Conservation (phyloP, 2,888 invertebrate genomes). For the Metallyticus violacea region DNA sequence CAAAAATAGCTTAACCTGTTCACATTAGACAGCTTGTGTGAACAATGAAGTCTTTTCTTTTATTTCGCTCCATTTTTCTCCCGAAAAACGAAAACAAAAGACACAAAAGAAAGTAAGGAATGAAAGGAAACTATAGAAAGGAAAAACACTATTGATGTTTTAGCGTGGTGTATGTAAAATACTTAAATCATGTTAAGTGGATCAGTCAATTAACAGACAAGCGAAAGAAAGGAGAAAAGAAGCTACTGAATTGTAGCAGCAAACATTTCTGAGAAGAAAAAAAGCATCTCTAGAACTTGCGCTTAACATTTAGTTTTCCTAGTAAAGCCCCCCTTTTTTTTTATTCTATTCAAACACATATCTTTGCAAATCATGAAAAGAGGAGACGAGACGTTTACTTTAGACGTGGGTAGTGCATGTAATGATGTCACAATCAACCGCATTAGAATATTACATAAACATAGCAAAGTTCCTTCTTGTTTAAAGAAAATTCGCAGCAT, state of each 20-base stretch:
- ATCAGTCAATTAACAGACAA: not conserved
- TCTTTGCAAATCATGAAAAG: too few relatives aligned
- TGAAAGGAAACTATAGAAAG: too few relatives aligned
- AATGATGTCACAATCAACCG: too few relatives aligned
- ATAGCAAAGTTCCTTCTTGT: too few relatives aligned
- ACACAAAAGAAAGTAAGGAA: not conserved
- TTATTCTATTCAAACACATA: too few relatives aligned
- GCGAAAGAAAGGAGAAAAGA: not conserved
- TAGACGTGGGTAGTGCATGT: too few relatives aligned
- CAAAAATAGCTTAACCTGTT: not conserved
- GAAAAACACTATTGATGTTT: not conserved
- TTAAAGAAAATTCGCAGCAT: too few relatives aligned
- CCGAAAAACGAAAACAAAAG: not conserved
- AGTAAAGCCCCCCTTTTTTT: too few relatives aligned
- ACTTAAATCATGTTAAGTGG: not conserved
- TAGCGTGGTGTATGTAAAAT: not conserved
- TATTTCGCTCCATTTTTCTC: not conserved
- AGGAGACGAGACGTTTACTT: too few relatives aligned
- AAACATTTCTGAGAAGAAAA: not conserved
- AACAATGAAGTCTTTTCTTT: not conserved
- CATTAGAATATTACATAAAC: too few relatives aligned
- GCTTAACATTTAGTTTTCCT: too few relatives aligned
- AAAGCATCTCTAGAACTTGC: not conserved
- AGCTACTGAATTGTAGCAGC: not conserved
- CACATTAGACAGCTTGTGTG: not conserved